phyloP scores from a whole-genome alignment of 1,140 invertebrate genomes.

The Coenobita brevimanus region DNA sequence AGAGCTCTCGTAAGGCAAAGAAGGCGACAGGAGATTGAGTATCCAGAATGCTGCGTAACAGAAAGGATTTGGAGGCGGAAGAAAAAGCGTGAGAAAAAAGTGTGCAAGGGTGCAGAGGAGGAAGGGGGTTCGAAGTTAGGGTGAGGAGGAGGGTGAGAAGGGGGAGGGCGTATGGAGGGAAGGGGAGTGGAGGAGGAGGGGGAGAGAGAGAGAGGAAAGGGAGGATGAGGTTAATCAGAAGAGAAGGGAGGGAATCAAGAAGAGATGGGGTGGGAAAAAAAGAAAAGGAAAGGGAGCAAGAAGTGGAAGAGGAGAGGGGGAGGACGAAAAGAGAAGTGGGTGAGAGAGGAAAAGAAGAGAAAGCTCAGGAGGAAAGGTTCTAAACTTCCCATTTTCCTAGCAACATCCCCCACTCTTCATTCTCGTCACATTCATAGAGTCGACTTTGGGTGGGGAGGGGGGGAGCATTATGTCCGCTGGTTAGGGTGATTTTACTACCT shows the following conservation, averaged over 20 bases:
- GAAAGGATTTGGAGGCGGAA: no score
- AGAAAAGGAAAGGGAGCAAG: not conserved
- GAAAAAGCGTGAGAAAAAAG: no score
- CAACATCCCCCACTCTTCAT: no score
- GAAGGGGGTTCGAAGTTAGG: no score
- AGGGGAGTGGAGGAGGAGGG: not conserved
- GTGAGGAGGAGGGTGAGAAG: no score
- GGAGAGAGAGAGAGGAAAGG: not conserved
- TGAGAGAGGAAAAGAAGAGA: conserved; percentile 27
- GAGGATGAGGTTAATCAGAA: not conserved
- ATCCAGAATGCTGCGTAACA: no score
- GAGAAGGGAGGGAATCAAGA: not conserved
- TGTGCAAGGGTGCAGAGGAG: no score
- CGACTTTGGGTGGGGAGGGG: not conserved
- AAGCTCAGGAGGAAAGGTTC: not conserved
- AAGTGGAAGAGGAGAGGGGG: not conserved
- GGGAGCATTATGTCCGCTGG: not conserved
- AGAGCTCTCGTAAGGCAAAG: not conserved
- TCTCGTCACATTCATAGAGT: not conserved
- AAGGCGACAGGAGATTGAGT: not conserved
- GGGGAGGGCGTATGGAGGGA: no score
- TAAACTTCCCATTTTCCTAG: not conserved
- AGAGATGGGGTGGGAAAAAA: not conserved
- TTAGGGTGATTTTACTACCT: not conserved
- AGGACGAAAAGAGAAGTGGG: conserved; percentile 16